phyloP scores from a whole-genome alignment of 2,797 vertebrate genomes.

The Chiloscyllium punctatum region DNA sequence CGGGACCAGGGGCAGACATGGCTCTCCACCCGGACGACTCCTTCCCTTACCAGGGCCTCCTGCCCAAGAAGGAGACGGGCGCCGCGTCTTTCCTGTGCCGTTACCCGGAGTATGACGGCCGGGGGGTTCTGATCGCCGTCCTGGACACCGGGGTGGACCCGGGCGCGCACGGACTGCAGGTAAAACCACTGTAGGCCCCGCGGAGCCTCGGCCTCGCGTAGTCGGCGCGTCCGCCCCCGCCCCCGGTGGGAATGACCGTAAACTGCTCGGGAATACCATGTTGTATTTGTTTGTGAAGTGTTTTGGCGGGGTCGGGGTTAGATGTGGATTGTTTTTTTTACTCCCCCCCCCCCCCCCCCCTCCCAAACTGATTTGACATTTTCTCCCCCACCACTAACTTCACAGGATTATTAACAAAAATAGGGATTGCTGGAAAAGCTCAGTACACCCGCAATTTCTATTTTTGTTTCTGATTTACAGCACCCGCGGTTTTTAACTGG shows the following conservation, averaged over 20 bases:
- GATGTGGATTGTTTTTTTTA: too few species aligned
- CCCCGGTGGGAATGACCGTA: too few species aligned
- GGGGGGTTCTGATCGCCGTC: conserved; percentile 83
- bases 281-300: neutral
- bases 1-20: neutral
- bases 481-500: too few species aligned
- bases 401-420: too few species aligned
- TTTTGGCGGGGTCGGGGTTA: neutral
- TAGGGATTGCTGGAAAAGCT: too few species aligned
- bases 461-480: too few species aligned
- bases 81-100: conserved; percentile 80
- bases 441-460: too few species aligned
- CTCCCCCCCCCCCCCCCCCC: too few species aligned
- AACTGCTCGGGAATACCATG: neutral
- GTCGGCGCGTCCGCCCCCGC: neutral
- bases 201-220: neutral
- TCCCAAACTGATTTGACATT: neutral
- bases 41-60: conserved; percentile 70
- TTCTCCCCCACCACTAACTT: neutral
- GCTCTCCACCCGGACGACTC: neutral
- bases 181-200: conserved; percentile 48
- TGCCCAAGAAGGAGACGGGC: conserved; percentile 95
- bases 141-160: conserved; percentile 95
- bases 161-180: conserved; percentile 96
- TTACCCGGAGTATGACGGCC: conserved; percentile 86